A percentile compares a stretch with the other conserved stretches of the same genome.
phyloP scores from a whole-genome alignment of 64 coral and sea anemone genomes.

The Montipora efflorescens region DNA sequence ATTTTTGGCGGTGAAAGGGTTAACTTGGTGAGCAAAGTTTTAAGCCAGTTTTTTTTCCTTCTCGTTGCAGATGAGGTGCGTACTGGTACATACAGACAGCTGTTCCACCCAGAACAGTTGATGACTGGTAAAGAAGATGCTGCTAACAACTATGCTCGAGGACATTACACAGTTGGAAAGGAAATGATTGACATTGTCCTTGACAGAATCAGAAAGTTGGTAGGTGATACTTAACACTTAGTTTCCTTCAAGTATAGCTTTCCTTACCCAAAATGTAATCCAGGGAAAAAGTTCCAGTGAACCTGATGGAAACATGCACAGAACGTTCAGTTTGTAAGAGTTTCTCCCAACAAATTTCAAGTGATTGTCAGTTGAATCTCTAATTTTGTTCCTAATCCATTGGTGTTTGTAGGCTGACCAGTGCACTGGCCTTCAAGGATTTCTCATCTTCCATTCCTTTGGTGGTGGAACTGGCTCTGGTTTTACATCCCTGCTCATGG shows the following conservation, averaged over 20 bases:
- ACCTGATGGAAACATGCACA: too few relatives aligned
- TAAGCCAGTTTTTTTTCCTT: neutral
- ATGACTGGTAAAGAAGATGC: neutral
- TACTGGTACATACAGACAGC: too few relatives aligned
- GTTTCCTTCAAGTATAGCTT: too few relatives aligned
- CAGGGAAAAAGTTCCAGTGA: too few relatives aligned
- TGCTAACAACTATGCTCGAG: neutral
- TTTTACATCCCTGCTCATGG: neutral
- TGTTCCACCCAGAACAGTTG: neutral
- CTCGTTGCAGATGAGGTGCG: neutral
- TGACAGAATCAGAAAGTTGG: constrained; percentile 17
- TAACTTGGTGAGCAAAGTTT: neutral
- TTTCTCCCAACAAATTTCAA: too few relatives aligned
- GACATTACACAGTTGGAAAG: constrained; percentile 23
- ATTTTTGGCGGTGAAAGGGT: neutral
- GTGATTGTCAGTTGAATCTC: too few relatives aligned
- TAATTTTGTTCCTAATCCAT: too few relatives aligned
- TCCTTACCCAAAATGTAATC: too few relatives aligned
- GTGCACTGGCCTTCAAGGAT: neutral
- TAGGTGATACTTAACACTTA: neutral
- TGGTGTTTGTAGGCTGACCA: neutral
- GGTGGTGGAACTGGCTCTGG: constrained; percentile 2
- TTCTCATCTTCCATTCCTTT: constrained; percentile 8
- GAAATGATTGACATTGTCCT: constrained; percentile 8
- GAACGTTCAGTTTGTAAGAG: too few relatives aligned